These are phyloP conservation scores for Leucoraja erinaceus DNA, from an alignment of 2,113 vertebrate genomes.

Conservation along the genomic window DNA sequence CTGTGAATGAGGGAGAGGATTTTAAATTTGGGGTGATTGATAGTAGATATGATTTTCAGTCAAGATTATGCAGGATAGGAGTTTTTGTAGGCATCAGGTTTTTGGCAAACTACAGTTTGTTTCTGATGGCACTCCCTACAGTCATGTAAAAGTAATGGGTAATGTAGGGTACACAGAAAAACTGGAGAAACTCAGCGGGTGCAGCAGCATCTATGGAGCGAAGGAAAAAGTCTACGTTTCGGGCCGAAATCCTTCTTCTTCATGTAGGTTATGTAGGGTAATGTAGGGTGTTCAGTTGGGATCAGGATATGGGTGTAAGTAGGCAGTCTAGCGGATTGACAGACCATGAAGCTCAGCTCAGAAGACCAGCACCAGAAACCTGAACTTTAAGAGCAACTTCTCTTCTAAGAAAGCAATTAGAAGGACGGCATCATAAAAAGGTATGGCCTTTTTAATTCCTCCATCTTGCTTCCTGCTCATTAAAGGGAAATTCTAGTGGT, in stretches of 20 bases:
- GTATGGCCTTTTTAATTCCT: neutral
- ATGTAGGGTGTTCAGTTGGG: neutral
- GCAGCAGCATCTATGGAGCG: too few species aligned
- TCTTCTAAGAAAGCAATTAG: neutral
- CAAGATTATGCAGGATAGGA: neutral
- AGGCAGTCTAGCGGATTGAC: neutral
- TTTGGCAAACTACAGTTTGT: neutral
- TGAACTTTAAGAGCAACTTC: neutral
- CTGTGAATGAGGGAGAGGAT: neutral
- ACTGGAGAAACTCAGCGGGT: too few species aligned
- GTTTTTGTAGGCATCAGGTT: neutral
- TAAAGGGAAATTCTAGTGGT: neutral
- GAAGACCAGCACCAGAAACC: neutral
- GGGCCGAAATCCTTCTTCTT: too few species aligned
- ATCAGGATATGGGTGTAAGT: neutral
- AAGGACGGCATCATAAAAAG: neutral
- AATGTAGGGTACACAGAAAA: neutral
- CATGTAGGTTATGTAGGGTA: too few species aligned
- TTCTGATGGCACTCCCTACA: neutral
- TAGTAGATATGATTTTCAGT: neutral
- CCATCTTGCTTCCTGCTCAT: neutral
- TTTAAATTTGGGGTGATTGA: neutral
- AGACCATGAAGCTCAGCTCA: neutral
- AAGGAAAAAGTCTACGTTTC: too few species aligned
- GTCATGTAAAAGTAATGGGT: too few species aligned